A percentile compares a stretch with the other conserved stretches of the same genome.
Evolutionary conservation across 2,113 vertebrate genomes (phyloP).

Genomic region (Oreamnos americanus): DNA sequence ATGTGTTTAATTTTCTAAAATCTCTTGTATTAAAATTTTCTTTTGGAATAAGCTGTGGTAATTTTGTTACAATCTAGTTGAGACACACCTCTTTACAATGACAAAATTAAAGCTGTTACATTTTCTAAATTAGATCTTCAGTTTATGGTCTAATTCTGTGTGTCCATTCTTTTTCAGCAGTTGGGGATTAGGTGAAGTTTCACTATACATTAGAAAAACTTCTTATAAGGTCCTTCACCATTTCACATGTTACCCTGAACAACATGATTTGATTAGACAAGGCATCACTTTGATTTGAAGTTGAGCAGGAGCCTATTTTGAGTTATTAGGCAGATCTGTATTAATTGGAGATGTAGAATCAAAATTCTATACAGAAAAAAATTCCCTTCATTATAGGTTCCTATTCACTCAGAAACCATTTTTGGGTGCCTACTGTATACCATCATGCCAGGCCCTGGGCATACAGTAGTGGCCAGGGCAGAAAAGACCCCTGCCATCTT

Average conservation of each 20-base stretch:
- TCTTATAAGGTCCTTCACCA: neutral
- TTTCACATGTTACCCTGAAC: neutral
- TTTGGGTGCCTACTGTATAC: neutral
- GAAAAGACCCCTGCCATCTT: too few species aligned
- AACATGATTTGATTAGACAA: neutral
- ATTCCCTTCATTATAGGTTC: neutral
- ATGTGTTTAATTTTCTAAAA: conserved; percentile 82
- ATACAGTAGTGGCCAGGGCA: too few species aligned
- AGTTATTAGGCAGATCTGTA: neutral
- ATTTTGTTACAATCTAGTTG: conserved; percentile 79
- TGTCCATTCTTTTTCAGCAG: neutral
- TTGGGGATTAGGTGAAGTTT: neutral
- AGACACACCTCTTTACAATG: conserved; percentile 72
- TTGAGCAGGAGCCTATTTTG: neutral
- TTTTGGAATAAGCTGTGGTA: conserved; percentile 77
- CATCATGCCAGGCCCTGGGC: neutral
- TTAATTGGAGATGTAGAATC: neutral
- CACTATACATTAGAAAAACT: neutral
- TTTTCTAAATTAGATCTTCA: conserved; percentile 63
- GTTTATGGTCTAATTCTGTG: neutral
- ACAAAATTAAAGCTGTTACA: conserved; percentile 76
- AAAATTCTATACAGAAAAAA: neutral
- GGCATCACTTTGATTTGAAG: neutral
- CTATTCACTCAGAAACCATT: neutral
- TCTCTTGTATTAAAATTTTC: conserved; percentile 77